Base-by-base conservation (phyloP, 1,140 invertebrate genomes). In the Zaprionus ghesquierei region DNA sequence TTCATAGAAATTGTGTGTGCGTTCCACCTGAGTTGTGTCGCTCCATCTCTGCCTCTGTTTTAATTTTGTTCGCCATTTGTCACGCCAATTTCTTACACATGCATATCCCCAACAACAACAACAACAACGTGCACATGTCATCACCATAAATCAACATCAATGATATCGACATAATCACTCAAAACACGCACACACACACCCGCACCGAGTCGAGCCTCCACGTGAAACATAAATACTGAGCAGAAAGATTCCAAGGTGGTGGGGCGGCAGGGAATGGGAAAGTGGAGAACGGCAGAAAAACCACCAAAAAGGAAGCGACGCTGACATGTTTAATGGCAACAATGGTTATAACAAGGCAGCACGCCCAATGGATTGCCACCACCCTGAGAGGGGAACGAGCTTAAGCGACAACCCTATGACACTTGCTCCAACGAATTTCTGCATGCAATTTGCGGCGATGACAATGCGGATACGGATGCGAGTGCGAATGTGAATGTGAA, bases 161-260 rank as follows among this genome's bases (percentile, higher is more conserved):
- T 89, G 84, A 79, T 89, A 89, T 89, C 82, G 84, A 89, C 84
- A 86, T 87, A 87, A 87, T 87, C 82, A 87, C 84, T 87, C 82
- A 87, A 89, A 89, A 84, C 72, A 69, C 62, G 56, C 65, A 74
- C 44, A 55, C 54, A 51, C 56, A 68, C 33, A 44, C 31, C 35
- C 50, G 38, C 9, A 38, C 49, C 38, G 20, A 59, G n/a, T n/a
- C 55, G 44, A 44, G 63, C 38, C 53, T 69, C 27, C 71, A 68
- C 66, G 75, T 70, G 68, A 79, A 89, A 77, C 77, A 85, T 85
- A 86, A 86, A 78, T 81, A 76, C 51, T 55, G 38, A 33, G 27
- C 62, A 41, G 35, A 6, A 41, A 41, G 15, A n/a, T n/a, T n/a
- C 10, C n/a, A 41, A 41, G 35, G n/a, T 15, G 33, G 20, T 29